Conservation (phyloP, 2,888 invertebrate species). For the Corythucha ciliata region DNA sequence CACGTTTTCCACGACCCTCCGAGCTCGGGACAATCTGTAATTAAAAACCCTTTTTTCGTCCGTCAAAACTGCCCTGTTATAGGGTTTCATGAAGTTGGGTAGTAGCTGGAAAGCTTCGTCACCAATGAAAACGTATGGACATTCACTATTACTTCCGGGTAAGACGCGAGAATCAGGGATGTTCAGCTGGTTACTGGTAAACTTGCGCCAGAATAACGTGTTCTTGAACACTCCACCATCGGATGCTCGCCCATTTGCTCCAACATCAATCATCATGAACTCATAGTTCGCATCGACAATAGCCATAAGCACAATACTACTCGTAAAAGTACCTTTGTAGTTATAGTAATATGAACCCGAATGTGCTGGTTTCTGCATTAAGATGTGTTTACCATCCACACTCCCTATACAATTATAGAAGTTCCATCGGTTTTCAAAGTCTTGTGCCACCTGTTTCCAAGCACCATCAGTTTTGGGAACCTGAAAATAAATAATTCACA, state of each 20-base stretch:
- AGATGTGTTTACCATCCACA: conserved; percentile 39
- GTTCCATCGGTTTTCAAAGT: conserved; percentile 33
- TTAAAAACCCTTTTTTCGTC: conserved; percentile 7
- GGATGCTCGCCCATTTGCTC: conserved; percentile 4
- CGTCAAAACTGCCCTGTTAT: not conserved
- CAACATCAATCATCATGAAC: conserved; percentile 1
- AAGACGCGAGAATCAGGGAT: not conserved
- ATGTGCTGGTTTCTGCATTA: conserved; percentile 34
- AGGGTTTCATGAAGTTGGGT: conserved; percentile 12
- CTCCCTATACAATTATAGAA: conserved; percentile 37
- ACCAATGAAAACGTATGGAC: conserved; percentile 9
- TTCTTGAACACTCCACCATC: conserved; percentile 6
- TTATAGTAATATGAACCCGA: conserved; percentile 37
- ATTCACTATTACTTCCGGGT: not conserved
- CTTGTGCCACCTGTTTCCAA: conserved; percentile 19
- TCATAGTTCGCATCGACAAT: conserved; percentile 4
- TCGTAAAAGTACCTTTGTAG: conserved; percentile 36
- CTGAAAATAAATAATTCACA: conserved; percentile 11
- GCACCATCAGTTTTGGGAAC: conserved; percentile 23
- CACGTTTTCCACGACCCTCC: conserved; percentile 16
- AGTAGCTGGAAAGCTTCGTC: conserved; percentile 10
- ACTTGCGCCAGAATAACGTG: no score
- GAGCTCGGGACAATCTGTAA: conserved; percentile 11
- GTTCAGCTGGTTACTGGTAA: not conserved
- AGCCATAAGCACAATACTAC: conserved; percentile 36